Percentiles rank a stretch among this genome's conserved stretches.
These are phyloP conservation scores for Tragelaphus oryx DNA, from an alignment of 2,797 vertebrate species.

Conservation along the genomic window DNA sequence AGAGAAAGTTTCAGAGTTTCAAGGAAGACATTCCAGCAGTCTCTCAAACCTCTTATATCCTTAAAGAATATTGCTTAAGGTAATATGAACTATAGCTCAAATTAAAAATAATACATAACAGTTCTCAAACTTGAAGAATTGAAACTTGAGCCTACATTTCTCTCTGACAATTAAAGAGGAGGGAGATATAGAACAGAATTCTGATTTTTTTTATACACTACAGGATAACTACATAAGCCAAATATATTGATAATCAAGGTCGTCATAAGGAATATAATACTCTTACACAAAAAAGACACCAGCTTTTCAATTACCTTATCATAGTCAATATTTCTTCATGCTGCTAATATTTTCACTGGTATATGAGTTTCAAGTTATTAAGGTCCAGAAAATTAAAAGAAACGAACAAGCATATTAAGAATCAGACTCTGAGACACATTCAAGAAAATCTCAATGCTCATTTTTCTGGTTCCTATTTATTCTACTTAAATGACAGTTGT, in stretches of 20 bases:
- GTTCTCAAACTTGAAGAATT: constrained; percentile 33
- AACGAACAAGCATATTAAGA: not conserved
- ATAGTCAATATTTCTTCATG: not conserved
- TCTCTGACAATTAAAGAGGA: not conserved
- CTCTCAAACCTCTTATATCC: constrained; percentile 59
- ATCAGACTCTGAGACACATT: not conserved
- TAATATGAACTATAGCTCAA: constrained; percentile 68
- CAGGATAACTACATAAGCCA: not conserved
- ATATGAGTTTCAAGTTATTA: not conserved
- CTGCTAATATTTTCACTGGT: not conserved
- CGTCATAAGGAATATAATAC: not conserved
- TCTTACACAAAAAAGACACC: not conserved
- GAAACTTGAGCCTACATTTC: not conserved
- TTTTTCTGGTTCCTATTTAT: not conserved
- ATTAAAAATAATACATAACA: constrained; percentile 54
- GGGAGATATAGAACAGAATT: not conserved
- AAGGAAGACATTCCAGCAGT: constrained; percentile 70
- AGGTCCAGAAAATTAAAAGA: constrained; percentile 12
- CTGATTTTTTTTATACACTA: not conserved
- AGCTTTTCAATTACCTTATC: not conserved
- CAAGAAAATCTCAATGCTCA: not conserved
- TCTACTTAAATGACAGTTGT: not conserved
- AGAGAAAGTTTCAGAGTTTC: constrained; percentile 66
- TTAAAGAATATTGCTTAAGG: constrained; percentile 72
- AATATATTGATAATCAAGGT: not conserved